These are phyloP conservation scores for Podarcis lilfordi DNA, from an alignment of 2,797 vertebrate genomes.

Conservation along the genomic window DNA sequence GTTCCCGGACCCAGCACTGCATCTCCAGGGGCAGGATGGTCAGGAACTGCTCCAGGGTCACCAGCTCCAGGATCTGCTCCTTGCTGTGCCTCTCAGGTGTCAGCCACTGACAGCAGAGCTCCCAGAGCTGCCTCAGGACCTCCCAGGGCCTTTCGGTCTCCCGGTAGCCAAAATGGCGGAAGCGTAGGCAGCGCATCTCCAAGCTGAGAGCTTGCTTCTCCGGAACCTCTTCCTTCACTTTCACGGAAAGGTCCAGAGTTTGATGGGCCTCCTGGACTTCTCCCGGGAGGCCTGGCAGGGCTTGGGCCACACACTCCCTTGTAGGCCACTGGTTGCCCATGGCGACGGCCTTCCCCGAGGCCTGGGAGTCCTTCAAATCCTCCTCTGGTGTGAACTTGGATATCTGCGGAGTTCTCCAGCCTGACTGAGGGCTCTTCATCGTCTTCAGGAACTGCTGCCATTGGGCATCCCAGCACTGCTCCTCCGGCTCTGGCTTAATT, in stretches of 20 bases:
- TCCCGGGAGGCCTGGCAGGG: neutral
- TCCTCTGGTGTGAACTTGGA: neutral
- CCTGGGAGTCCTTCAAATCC: neutral
- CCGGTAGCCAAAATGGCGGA: constrained; percentile 51
- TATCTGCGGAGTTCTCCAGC: neutral
- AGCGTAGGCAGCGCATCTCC: constrained; percentile 60
- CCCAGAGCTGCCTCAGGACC: neutral
- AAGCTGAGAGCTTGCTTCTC: neutral
- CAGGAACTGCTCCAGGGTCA: neutral
- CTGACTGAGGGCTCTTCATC: neutral
- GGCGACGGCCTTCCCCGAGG: too few species aligned
- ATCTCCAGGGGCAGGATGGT: neutral
- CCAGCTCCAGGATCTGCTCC: neutral
- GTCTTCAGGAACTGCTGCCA: neutral
- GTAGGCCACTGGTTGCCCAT: neutral
- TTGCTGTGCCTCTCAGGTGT: neutral
- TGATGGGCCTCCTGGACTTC: neutral
- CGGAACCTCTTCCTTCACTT: constrained; percentile 19
- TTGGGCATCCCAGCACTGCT: neutral
- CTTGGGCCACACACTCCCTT: neutral
- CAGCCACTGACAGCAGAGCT: neutral
- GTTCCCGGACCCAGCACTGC: neutral
- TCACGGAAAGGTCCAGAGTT: neutral
- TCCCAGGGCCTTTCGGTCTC: neutral
- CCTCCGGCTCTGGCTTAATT: neutral